These are phyloP conservation scores for Atta cephalotes DNA, from an alignment of 1,140 invertebrate genomes.

Conservation along the genomic window DNA sequence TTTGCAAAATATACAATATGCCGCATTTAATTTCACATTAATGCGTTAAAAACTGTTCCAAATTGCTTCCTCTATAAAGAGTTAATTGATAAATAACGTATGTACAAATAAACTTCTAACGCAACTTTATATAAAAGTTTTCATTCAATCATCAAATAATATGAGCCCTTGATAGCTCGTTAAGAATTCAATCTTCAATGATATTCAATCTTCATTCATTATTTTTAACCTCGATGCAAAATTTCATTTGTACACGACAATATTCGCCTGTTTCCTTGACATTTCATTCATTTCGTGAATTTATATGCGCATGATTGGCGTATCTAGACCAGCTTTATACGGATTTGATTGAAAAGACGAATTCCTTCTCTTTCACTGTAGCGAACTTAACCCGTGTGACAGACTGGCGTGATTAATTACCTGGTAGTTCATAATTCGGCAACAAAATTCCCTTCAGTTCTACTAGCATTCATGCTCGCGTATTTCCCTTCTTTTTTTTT, in stretches of 20 bases:
- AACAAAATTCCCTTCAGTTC: constrained; percentile 15
- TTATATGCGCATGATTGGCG: constrained; percentile 1
- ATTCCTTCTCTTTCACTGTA: constrained; percentile 30
- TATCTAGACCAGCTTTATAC: constrained; percentile 47
- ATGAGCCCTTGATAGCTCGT: constrained; percentile 19
- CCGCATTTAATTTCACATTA: not conserved
- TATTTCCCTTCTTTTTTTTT: constrained; percentile 24
- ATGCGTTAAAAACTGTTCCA: not conserved
- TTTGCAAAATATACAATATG: not conserved
- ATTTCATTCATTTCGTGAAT: constrained; percentile 23
- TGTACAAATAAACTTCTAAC: constrained; percentile 11
- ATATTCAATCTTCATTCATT: constrained; percentile 58
- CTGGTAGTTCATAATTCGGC: constrained; percentile 41
- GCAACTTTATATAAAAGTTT: constrained; percentile 29
- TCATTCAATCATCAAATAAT: constrained; percentile 27
- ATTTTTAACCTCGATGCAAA: constrained; percentile 38
- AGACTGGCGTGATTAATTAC: constrained; percentile 48
- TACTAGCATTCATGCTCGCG: not conserved
- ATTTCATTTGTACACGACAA: constrained; percentile 29
- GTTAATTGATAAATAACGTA: constrained; percentile 36
- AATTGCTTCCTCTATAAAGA: not conserved
- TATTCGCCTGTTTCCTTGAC: constrained; percentile 7
- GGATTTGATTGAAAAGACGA: constrained; percentile 43
- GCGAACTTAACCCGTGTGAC: not conserved
- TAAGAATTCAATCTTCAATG: not conserved